Conservation (phyloP, 1,140 invertebrate species). For the Agraylea sexmaculata region DNA sequence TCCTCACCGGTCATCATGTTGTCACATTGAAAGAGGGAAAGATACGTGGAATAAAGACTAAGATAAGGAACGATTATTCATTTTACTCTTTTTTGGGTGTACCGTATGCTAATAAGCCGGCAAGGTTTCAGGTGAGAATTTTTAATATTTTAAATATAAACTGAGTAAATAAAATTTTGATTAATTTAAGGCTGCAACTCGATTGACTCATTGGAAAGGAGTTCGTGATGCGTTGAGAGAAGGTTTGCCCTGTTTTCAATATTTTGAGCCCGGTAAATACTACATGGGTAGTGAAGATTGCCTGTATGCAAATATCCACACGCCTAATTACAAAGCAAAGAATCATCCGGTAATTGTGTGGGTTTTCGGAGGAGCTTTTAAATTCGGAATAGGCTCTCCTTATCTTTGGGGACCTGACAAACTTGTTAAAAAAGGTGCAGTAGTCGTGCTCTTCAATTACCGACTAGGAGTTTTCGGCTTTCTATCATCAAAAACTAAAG, state of each 20-base stretch:
- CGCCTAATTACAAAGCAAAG: conserved; percentile 22
- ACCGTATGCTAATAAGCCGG: no score
- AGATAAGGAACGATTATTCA: no score
- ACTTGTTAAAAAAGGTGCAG: conserved; percentile 47
- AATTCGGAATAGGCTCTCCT: conserved; percentile 39
- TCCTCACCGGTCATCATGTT: no score
- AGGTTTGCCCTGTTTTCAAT: conserved; percentile 23
- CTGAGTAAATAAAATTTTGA: no score
- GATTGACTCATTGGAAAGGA: conserved; percentile 35
- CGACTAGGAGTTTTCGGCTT: conserved; percentile 54
- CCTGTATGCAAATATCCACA: conserved; percentile 29
- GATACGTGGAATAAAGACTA: no score
- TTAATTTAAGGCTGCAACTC: conserved; percentile 36
- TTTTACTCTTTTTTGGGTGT: no score
- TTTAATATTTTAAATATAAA: no score
- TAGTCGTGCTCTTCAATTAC: conserved; percentile 58
- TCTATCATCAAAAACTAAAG: conserved; percentile 44
- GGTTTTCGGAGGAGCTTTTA: conserved; percentile 53
- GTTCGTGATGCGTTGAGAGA: conserved; percentile 29
- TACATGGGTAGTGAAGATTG: conserved; percentile 26
- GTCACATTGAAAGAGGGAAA: no score
- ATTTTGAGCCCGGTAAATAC: no score
- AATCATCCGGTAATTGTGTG: conserved; percentile 49
- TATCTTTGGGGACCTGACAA: conserved; percentile 47
- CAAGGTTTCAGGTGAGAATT: no score